phyloP scores from a whole-genome alignment of 30 jellyfish, hydroid and myxozoan species.

The Nemopilema nomurai region DNA sequence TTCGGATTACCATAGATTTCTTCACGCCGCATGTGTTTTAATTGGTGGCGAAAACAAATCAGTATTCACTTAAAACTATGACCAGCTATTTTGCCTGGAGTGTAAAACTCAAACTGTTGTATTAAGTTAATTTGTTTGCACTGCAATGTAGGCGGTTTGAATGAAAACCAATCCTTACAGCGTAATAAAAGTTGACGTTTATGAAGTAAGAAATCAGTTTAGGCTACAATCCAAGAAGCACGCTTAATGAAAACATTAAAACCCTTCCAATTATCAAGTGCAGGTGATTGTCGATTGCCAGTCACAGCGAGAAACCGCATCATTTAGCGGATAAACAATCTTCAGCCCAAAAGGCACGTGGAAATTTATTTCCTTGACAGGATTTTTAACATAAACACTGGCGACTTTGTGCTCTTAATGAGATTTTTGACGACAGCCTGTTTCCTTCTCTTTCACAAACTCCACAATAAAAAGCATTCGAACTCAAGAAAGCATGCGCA shows the following conservation, averaged over 20 bases:
- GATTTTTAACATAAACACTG: too few species aligned
- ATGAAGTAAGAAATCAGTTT: not conserved
- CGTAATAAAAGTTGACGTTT: not conserved
- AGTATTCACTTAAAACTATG: not conserved
- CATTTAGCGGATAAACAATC: too few species aligned
- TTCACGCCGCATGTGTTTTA: not conserved
- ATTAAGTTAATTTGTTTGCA: too few species aligned
- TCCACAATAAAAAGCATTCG: too few species aligned
- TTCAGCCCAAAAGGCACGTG: too few species aligned
- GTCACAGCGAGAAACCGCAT: too few species aligned
- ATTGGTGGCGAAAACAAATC: not conserved
- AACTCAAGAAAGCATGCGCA: too few species aligned
- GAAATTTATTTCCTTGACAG: too few species aligned
- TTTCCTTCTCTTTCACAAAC: too few species aligned
- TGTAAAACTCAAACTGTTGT: not conserved
- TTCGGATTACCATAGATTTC: not conserved
- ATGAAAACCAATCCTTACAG: not conserved
- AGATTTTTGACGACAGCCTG: too few species aligned
- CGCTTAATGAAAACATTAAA: not conserved
- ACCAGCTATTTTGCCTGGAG: not conserved
- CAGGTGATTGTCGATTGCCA: not conserved
- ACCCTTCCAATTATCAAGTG: not conserved
- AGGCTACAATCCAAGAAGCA: not conserved
- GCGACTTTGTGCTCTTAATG: too few species aligned
- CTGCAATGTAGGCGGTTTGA: not conserved